These are phyloP conservation scores for Chrysocyon brachyurus DNA, from an alignment of 2,797 vertebrate species.

Conservation along the genomic window DNA sequence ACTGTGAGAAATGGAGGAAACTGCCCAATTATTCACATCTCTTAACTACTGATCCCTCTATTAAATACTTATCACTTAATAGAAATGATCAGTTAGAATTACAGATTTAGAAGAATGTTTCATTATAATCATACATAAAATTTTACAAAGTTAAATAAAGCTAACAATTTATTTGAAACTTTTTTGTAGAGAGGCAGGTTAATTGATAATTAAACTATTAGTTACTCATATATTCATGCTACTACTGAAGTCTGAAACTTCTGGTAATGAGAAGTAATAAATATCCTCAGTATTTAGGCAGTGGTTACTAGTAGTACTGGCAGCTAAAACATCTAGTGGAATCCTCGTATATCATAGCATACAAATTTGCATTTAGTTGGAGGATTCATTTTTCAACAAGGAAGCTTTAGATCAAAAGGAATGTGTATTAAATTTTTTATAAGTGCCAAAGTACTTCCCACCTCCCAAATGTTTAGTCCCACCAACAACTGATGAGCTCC, in stretches of 20 bases:
- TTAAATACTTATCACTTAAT: conserved; percentile 41
- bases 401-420: neutral
- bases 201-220: neutral
- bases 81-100: conserved; percentile 48
- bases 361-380: neutral
- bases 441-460: neutral
- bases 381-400: neutral
- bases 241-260: neutral
- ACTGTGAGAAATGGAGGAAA: conserved; percentile 59
- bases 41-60: conserved; percentile 25
- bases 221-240: neutral
- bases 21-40: conserved; percentile 6
- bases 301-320: neutral
- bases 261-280: neutral
- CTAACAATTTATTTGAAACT: conserved; percentile 5
- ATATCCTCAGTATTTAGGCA: neutral
- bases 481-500: neutral
- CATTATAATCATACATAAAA: neutral
- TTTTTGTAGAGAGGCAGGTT: neutral
- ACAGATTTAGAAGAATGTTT: neutral
- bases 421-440: neutral
- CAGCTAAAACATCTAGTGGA: conserved; percentile 9
- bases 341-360: neutral
- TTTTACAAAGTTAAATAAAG: conserved; percentile 51
- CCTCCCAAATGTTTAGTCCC: neutral